Evolutionary conservation across 2,888 invertebrate genomes (phyloP).

Genomic region (Palloptera scutellata): DNA sequence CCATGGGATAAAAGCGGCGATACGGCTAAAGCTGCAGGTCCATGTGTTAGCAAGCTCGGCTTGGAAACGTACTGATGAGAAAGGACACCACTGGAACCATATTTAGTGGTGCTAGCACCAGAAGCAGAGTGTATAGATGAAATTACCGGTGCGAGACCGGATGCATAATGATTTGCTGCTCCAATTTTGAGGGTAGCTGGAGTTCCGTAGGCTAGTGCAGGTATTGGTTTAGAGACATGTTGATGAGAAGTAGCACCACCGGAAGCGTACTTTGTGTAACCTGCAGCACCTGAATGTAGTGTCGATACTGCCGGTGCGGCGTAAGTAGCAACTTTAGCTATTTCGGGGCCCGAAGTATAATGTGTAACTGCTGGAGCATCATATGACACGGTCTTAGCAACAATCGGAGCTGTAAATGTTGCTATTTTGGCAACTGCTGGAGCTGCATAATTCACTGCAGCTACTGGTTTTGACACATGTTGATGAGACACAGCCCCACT

Average conservation of each 20-base stretch:
- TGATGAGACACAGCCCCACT: slow-evolving; percentile 48
- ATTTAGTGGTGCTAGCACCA: slow-evolving; percentile 39
- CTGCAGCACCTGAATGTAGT: slow-evolving; percentile 13
- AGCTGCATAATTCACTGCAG: slow-evolving; percentile 34
- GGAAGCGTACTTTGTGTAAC: slow-evolving; percentile 20
- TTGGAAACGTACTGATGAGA: slow-evolving; percentile 45
- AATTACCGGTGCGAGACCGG: slow-evolving; percentile 23
- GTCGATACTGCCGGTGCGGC: slow-evolving; percentile 36
- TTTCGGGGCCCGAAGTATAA: slow-evolving; percentile 30
- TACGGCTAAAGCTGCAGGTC: slow-evolving; percentile 34
- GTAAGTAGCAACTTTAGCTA: slow-evolving; percentile 42
- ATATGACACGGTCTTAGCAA: slow-evolving; percentile 40
- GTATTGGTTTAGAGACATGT: slow-evolving; percentile 39
- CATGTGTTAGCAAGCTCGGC: slow-evolving; percentile 22
- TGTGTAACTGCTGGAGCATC: slow-evolving; percentile 29
- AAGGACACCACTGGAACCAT: slow-evolving; percentile 30
- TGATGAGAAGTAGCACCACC: slow-evolving; percentile 48
- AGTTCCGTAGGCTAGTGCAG: slow-evolving; percentile 31
- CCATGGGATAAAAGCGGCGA: not conserved
- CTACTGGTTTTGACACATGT: slow-evolving; percentile 36
- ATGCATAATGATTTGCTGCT: slow-evolving; percentile 29
- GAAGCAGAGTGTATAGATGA: slow-evolving; percentile 24
- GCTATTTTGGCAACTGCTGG: slow-evolving; percentile 44
- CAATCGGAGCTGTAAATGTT: slow-evolving; percentile 38
- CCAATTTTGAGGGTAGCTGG: slow-evolving; percentile 43